Base-by-base conservation (phyloP, 2,113 vertebrate genomes). In the Tiliqua scincoides region DNA sequence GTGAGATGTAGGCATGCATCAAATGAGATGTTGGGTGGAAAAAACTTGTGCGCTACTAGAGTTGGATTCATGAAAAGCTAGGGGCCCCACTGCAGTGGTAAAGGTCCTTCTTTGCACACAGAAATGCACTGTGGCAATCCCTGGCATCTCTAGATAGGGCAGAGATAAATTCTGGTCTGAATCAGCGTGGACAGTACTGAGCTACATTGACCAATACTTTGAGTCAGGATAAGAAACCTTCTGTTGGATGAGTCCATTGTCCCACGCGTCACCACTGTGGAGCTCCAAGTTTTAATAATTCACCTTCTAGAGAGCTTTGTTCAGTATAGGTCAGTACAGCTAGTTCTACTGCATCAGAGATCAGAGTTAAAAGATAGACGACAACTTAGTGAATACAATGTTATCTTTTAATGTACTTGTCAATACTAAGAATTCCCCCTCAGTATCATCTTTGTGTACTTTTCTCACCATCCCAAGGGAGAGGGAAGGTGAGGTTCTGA, bases 371-470 rank as follows among this genome's bases (percentile, higher is more conserved):
- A 73, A 61, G 54, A 62, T 73, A 43, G 40, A 30, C 30, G 2
- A 18, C 70, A n/a, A 83, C 70, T 83, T n/a, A 12, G 3, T 73
- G 27, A 73, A 59, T 20, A 73, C 21, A 68, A 72, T 73, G 18
- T 27, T 62, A 43, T 73, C 37, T 73, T 73, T 73, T 73, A 73
- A 62, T 73, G 72, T 62, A 83, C 27, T 59, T 83, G 52, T 83
- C n/a, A 25, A 83, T 83, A 73, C 57, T 61, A 73, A 83, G 71
- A 48, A 74, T 83, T 83, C 72, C 37, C 82, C 37, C 57, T 73
- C 30, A 3, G 35, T 18, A 83, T 61, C 23, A 37, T 71, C n/a
- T 30, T 62, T 62, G n/a, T 71, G 65, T 32, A 12, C 14, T 82
- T 68, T 82, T 68, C 77, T 81, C 30, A 68, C 65, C 35, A 23